phyloP scores from a whole-genome alignment of 2,888 invertebrate species.

The Hypena proboscidalis region DNA sequence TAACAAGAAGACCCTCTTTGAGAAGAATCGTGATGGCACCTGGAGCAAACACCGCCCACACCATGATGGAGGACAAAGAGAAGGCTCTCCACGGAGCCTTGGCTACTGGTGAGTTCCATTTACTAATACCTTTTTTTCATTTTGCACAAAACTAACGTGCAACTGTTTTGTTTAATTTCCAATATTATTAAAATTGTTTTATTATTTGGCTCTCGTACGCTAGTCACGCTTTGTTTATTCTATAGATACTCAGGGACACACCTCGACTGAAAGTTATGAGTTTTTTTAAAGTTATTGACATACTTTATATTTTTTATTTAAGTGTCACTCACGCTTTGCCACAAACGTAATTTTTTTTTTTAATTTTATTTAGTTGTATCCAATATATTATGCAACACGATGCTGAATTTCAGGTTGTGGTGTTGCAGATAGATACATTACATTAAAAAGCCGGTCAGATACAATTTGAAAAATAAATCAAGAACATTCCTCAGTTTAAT shows the following conservation, averaged over 20 bases:
- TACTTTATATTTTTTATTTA: slow-evolving; percentile 33
- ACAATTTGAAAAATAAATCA: no score
- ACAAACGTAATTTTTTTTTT: no score
- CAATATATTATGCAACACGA: no score
- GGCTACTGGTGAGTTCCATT: slow-evolving; percentile 60
- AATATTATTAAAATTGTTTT: no score
- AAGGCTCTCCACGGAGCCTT: slow-evolving; percentile 71
- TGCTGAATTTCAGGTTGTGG: no score
- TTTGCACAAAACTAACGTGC: slow-evolving; percentile 25
- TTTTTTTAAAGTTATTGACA: slow-evolving; percentile 46
- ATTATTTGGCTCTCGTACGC: neutral
- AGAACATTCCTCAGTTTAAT: no score
- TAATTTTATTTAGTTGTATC: no score
- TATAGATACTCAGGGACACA: slow-evolving; percentile 34
- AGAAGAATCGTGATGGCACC: slow-evolving; percentile 85
- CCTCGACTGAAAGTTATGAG: slow-evolving; percentile 37
- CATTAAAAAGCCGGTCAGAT: no score
- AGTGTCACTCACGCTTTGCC: no score
- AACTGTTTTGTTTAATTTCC: slow-evolving; percentile 32
- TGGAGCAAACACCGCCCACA: slow-evolving; percentile 81
- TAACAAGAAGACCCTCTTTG: slow-evolving; percentile 75
- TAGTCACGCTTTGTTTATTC: slow-evolving; percentile 39
- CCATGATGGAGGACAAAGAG: slow-evolving; percentile 83
- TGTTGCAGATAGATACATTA: no score
- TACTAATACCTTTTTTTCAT: slow-evolving; percentile 13